Evolutionary conservation across 2,888 invertebrate species (phyloP), one percentile per base, ranked within the genome.

Genomic region (Sarcophaga carnaria): DNA sequence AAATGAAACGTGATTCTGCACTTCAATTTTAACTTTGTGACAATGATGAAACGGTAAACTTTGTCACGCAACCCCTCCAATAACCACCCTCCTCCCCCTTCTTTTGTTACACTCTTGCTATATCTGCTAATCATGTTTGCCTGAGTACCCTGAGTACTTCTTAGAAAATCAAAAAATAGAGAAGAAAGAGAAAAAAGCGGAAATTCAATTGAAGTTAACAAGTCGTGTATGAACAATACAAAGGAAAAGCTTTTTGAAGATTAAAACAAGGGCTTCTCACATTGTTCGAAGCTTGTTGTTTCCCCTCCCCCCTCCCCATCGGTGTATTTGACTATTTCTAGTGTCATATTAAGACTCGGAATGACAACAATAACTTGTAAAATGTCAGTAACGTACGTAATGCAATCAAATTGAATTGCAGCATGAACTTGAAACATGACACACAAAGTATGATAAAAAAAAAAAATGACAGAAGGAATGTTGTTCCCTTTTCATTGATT

Each of bases 221-320:
- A 86, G 86, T 84, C 87, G 84, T 87, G 87, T 87, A 82, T 84
- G 69, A 87, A 87, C 87, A 87, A 87, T 87, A 76, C 75, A 87
- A 87, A 84, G 87, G 87, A 87, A 87, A 84, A 87, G 87, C 87
- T 87, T 84, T 63, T 66, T 76, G 2, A 82, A 87, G 75, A 84
- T 87, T 87, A 87, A 79, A 87, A 82, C 84, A 70, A 17, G 54
- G 12, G 12, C 17, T 17, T 54, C 54, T 76, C 54, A 54, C 54
- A 14, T 54, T 17, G 4, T 54, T 54, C 12, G 12, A 54, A 17
- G 4, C 4, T 17, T 54, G 4, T 17, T 54, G 66, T 72, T 83
- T 77, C 67, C 78, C 54, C 47, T 20, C 20, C 17, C 22, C 10
- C 3, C n/a, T 6, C 60, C 60, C 60, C 60, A 62, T 62, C 3